Evolutionary conservation across 2,888 invertebrate genomes (phyloP).

Genomic region (Lasioglossum malachurum): DNA sequence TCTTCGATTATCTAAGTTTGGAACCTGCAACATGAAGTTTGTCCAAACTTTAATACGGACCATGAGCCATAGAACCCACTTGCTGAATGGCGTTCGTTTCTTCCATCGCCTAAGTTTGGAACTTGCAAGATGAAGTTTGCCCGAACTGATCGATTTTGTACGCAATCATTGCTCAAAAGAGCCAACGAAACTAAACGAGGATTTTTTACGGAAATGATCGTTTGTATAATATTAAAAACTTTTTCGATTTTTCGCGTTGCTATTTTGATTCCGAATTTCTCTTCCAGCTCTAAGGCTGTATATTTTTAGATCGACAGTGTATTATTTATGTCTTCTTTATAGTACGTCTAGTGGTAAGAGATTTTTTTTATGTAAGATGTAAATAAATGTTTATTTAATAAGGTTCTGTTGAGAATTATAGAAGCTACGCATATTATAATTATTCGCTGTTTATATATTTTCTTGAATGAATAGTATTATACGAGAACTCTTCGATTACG

Average conservation of each 20-base stretch:
- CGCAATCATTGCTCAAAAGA: background rate
- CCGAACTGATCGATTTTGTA: background rate
- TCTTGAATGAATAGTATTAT: conserved; percentile 9
- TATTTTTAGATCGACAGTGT: background rate
- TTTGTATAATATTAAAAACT: background rate
- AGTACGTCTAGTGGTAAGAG: background rate
- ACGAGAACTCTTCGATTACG: conserved; percentile 24
- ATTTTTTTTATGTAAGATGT: background rate
- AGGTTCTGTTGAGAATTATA: background rate
- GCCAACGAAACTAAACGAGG: background rate
- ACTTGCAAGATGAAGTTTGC: background rate
- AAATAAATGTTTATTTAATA: background rate
- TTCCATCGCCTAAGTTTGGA: background rate
- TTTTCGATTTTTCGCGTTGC: background rate
- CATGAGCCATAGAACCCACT: conserved; percentile 56
- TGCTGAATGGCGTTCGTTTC: conserved; percentile 40
- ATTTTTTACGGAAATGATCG: background rate
- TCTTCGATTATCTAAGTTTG: background rate
- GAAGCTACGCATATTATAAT: background rate
- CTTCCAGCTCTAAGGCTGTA: background rate
- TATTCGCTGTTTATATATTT: background rate
- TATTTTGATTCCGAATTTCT: background rate
- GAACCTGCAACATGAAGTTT: background rate
- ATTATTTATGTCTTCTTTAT: background rate
- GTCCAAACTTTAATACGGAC: background rate